These are phyloP conservation scores for Ormyrus labotus DNA, from an alignment of 2,888 invertebrate genomes.

Conservation along the genomic window DNA sequence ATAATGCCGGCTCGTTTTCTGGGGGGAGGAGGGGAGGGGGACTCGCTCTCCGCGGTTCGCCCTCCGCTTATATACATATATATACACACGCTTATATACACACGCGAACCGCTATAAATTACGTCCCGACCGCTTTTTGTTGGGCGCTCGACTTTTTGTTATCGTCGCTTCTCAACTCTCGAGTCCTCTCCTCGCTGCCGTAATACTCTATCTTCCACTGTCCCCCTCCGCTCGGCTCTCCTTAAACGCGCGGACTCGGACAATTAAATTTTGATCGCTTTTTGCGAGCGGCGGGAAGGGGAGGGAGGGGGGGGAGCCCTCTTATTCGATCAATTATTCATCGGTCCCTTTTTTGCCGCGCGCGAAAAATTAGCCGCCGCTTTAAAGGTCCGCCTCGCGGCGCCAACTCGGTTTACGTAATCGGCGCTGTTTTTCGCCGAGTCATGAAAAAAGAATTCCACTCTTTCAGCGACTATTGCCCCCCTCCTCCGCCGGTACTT, in stretches of 20 bases:
- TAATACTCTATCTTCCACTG: slow-evolving; percentile 30
- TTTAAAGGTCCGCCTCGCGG: no score
- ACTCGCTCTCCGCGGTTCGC: no score
- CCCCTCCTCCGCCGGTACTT: background rate
- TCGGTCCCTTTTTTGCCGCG: background rate
- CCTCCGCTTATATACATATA: no score
- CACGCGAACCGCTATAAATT: slow-evolving; percentile 28
- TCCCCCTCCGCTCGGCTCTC: background rate
- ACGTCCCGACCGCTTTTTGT: background rate
- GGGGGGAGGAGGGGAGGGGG: no score
- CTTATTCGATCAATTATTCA: slow-evolving; percentile 49
- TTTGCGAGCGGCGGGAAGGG: slow-evolving; percentile 21
- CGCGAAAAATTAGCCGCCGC: background rate
- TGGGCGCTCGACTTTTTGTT: slow-evolving; percentile 14
- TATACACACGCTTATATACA: background rate
- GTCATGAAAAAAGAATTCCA: slow-evolving; percentile 16
- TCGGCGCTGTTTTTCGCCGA: slow-evolving; percentile 8
- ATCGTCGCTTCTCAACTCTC: background rate
- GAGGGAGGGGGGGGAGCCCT: background rate
- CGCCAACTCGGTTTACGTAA: slow-evolving; percentile 3
- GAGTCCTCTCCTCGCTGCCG: background rate
- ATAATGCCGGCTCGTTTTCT: no score
- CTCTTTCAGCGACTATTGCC: background rate
- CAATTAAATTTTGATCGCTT: slow-evolving; percentile 52
- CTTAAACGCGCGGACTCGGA: slow-evolving; percentile 16